Evolutionary conservation across 1,140 invertebrate species (phyloP).

Genomic region (Sarcophaga peregrina): DNA sequence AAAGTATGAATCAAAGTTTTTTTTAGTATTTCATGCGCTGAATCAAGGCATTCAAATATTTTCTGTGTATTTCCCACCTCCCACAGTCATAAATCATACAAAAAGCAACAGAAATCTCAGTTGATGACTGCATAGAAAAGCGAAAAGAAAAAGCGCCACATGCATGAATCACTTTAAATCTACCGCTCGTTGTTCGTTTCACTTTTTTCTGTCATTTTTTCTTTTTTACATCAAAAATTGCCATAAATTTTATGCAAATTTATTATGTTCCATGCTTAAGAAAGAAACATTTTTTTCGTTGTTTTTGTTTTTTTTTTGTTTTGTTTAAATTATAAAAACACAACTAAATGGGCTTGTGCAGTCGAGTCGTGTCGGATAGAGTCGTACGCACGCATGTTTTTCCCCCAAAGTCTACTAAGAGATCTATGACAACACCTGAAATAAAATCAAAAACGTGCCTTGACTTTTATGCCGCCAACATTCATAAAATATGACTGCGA

Average conservation of each 20-base stretch:
- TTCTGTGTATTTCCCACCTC: too few species aligned
- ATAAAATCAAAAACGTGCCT: slow-evolving; percentile 20
- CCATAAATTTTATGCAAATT: slow-evolving; percentile 25
- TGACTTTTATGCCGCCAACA: slow-evolving; percentile 12
- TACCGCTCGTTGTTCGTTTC: neutral
- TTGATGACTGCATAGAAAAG: too few species aligned
- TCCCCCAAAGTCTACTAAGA: neutral
- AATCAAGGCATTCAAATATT: too few species aligned
- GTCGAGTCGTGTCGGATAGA: too few species aligned
- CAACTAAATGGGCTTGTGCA: too few species aligned
- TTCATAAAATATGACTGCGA: neutral
- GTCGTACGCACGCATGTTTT: neutral
- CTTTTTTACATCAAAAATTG: slow-evolving; percentile 12
- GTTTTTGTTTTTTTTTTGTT: too few species aligned
- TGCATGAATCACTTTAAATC: slow-evolving; percentile 11
- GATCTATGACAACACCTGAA: neutral
- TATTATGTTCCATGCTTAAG: neutral
- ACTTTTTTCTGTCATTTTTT: neutral
- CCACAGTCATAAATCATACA: too few species aligned
- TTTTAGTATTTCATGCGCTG: too few species aligned
- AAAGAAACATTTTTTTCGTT: neutral
- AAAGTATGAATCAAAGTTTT: too few species aligned
- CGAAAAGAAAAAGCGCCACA: neutral
- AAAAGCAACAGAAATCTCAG: too few species aligned
- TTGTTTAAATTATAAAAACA: too few species aligned